Percentiles rank a stretch among this genome's conserved stretches.
Conservation (phyloP, 2,797 vertebrate species). For the Helicolenus hilgendorfi region DNA sequence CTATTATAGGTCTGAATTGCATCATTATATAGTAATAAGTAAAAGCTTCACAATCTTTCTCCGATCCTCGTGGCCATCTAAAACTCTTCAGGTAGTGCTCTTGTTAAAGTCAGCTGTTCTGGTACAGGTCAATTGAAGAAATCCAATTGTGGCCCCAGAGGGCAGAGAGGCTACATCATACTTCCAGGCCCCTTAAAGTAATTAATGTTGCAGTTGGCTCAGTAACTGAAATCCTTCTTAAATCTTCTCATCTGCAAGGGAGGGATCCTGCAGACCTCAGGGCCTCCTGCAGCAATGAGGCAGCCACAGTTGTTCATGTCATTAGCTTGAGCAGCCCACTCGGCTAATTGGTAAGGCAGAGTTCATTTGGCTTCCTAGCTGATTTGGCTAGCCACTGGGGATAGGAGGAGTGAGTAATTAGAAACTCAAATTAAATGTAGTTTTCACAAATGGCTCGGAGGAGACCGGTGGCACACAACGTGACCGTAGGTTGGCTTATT, state of each 20-base stretch:
- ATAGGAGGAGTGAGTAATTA: constrained; percentile 76
- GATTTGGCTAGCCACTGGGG: constrained; percentile 80
- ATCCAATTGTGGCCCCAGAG: constrained; percentile 74
- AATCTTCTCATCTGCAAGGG: constrained; percentile 76
- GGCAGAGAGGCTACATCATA: constrained; percentile 64
- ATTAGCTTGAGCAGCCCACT: constrained; percentile 78
- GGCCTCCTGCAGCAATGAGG: constrained; percentile 71
- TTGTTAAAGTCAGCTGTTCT: constrained; percentile 63
- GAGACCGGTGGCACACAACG: constrained; percentile 32
- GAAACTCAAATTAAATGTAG: constrained; percentile 75
- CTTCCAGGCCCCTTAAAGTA: constrained; percentile 73
- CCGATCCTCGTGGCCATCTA: constrained; percentile 36
- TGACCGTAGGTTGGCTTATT: constrained; percentile 25
- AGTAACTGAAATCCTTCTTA: constrained; percentile 70
- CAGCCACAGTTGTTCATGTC: constrained; percentile 75
- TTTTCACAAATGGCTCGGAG: constrained; percentile 65
- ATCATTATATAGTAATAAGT: constrained; percentile 57
- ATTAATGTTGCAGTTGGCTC: constrained; percentile 73
- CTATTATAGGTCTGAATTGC: constrained; percentile 54
- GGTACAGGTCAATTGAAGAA: constrained; percentile 71
- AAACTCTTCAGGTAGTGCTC: constrained; percentile 49
- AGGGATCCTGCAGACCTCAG: constrained; percentile 72
- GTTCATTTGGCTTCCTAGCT: constrained; percentile 79
- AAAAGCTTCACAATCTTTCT: constrained; percentile 40
- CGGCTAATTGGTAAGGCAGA: constrained; percentile 84